These are phyloP conservation scores for Neodon shergylaensis DNA, from an alignment of 2,113 vertebrate genomes.

Conservation along the genomic window DNA sequence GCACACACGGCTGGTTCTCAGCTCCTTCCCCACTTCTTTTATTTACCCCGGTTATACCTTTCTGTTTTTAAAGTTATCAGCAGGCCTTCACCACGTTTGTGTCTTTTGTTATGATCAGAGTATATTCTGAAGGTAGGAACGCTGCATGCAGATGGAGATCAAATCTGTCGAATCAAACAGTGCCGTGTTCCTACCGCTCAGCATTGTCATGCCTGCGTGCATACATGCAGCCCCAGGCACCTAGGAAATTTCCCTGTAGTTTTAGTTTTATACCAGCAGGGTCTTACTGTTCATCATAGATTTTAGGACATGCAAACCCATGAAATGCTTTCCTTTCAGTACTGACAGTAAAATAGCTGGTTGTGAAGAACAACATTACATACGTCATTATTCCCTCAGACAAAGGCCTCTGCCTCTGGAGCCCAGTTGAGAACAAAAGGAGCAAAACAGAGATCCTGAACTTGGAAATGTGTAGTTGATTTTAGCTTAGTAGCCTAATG, in stretches of 20 bases:
- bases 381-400: background rate
- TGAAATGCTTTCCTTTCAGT: background rate
- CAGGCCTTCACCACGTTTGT: background rate
- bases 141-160: background rate
- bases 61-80: background rate
- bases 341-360: background rate
- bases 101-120: slow-evolving; percentile 45
- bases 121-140: background rate
- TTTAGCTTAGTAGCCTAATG: background rate
- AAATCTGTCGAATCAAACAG: slow-evolving; percentile 16
- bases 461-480: background rate
- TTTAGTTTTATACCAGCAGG: background rate
- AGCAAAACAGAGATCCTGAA: slow-evolving; percentile 16
- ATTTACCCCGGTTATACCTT: background rate
- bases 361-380: background rate
- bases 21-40: background rate
- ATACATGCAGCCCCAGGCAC: background rate
- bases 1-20: background rate
- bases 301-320: background rate
- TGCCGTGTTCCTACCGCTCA: background rate
- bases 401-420: background rate
- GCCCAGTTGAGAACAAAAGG: slow-evolving; percentile 8
- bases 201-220: background rate
- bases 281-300: background rate
- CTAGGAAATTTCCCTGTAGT: background rate